phyloP scores from a whole-genome alignment of 2,888 invertebrate genomes.

The Graphium colonna region DNA sequence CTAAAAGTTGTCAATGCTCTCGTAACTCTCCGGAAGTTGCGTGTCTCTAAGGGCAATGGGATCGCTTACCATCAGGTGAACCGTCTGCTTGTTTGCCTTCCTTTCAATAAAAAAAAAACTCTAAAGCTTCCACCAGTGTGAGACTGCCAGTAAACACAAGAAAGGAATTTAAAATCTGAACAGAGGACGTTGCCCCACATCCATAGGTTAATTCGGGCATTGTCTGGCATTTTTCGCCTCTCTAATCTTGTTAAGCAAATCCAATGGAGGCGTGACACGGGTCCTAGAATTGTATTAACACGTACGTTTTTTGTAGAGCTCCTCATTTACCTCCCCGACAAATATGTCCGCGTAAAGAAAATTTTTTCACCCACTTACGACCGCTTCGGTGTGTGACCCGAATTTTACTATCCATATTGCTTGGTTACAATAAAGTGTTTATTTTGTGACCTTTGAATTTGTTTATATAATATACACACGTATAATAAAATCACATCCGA shows the following conservation, averaged over 20 bases:
- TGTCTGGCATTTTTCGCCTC: constrained; percentile 61
- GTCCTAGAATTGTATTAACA: constrained; percentile 48
- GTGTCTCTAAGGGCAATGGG: no score
- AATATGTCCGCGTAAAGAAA: constrained; percentile 19
- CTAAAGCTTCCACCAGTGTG: no score
- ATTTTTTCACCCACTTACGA: constrained; percentile 17
- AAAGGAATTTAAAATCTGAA: neutral
- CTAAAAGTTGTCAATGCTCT: no score
- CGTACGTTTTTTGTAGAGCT: constrained; percentile 34
- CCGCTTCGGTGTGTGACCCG: constrained; percentile 15
- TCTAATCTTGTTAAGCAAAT: constrained; percentile 72
- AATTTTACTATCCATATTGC: constrained; percentile 20
- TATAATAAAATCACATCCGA: no score
- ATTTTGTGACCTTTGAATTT: no score
- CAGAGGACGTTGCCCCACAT: constrained; percentile 34
- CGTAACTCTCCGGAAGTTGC: no score
- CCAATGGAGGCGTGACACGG: constrained; percentile 56
- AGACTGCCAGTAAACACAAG: no score
- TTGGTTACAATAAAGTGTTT: no score
- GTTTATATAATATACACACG: no score
- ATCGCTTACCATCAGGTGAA: no score
- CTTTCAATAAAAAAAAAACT: no score
- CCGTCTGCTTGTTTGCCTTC: no score
- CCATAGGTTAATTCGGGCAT: constrained; percentile 56
- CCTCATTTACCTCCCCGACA: constrained; percentile 16